A percentile compares a stretch with the other conserved stretches of the same genome.
Conservation (phyloP, 1,140 invertebrate genomes). For the Listronotus oregonensis region DNA sequence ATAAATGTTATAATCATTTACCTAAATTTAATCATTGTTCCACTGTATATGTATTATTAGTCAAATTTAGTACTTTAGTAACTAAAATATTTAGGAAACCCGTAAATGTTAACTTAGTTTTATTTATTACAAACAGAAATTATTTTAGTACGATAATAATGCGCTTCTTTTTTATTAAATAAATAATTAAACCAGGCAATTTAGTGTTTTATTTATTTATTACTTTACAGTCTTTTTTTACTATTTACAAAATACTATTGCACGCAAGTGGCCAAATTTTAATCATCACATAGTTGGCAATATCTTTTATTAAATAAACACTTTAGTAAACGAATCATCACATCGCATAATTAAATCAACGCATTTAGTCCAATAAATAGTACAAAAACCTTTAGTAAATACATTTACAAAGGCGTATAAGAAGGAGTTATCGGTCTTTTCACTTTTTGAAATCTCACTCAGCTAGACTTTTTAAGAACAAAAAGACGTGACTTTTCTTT, state of each 20-base stretch:
- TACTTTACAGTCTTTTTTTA: not conserved
- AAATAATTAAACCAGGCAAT: slow-evolving; percentile 8
- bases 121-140: slow-evolving; percentile 15
- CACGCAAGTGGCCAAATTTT: slow-evolving; percentile 3
- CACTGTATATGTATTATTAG: not conserved
- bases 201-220: not conserved
- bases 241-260: slow-evolving; percentile 8
- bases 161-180: slow-evolving; percentile 27
- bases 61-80: not conserved
- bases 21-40: slow-evolving; percentile 6
- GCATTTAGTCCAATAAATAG: no score
- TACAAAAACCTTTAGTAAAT: no score
- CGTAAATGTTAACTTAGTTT: not conserved
- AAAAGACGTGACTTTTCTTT: no score
- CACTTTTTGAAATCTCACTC: no score
- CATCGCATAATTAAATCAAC: no score
- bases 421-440: no score
- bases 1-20: slow-evolving; percentile 8
- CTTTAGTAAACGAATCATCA: no score
- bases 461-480: no score
- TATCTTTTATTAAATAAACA: no score
- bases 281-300: no score
- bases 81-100: not conserved
- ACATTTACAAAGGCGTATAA: no score
- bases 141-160: slow-evolving; percentile 23